Evolutionary conservation across 2,888 invertebrate species (phyloP), one percentile per base, ranked within the genome.

Genomic region (Ctenicera cuprea): DNA sequence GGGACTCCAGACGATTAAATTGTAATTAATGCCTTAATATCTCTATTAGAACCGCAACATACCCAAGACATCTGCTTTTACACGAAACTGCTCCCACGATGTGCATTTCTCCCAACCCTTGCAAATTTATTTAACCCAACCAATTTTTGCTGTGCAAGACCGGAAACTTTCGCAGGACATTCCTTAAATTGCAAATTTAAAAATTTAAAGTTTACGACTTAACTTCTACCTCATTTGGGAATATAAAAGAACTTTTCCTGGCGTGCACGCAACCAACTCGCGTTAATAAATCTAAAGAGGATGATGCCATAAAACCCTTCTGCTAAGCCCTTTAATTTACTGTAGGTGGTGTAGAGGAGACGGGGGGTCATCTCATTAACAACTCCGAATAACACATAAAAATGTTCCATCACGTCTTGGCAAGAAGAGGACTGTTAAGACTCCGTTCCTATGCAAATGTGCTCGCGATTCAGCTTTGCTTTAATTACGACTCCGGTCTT

Each of bases 341-440:
- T 37, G 57, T 33, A 33, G 33, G 33, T 33, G 33, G 33, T 33
- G 7, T 33, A 33, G 9, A 26, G 22, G 54, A 62, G 62, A 50
- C n/a, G 41, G 75, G 71, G 78, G 81, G 81, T 82, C 81, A 80
- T 80, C 80, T 80, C 81, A 82, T 83, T 82, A 83, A 80, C 78
- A 79, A 78, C 74, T 79, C 77, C 76, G 79, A 82, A 82, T 81
- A 80, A 82, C 80, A 70, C 82, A 82, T 82, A 82, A 83, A 82
- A 82, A 82, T 81, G 82, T 82, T 81, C 77, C 81, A 81, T 81
- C 83, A 82, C 82, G 82, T 82, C 78, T 77, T 71, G 48, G 65
- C 50, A 66, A 72, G 77, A 71, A 63, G 66, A 75, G 75, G 63
- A 75, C 74, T 71, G 76, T 77, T 74, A 79, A 74, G 75, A 71